Percentiles rank a stretch among this genome's conserved stretches.
These are phyloP conservation scores for Eurois occulta DNA, from an alignment of 2,888 invertebrate genomes.

Conservation along the genomic window DNA sequence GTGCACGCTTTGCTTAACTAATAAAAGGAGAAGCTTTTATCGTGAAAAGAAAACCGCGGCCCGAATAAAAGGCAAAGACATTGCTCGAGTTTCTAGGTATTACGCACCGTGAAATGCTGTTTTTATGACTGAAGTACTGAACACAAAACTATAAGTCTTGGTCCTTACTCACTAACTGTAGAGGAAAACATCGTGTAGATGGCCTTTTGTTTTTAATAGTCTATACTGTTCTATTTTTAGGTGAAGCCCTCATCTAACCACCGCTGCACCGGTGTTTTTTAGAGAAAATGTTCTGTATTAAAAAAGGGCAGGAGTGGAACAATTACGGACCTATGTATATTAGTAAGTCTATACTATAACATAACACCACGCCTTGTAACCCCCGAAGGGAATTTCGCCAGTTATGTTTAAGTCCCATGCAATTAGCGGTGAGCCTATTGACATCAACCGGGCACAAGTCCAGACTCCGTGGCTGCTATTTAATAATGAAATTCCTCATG, in stretches of 20 bases:
- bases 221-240: no score
- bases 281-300: neutral
- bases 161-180: neutral
- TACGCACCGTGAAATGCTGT: constrained; percentile 34
- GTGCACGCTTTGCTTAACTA: constrained; percentile 61
- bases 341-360: neutral
- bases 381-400: neutral
- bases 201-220: neutral
- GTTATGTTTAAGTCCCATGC: neutral
- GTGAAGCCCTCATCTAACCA: no score
- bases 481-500: no score
- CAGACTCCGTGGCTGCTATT: neutral
- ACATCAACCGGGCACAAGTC: no score
- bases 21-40: constrained; percentile 72
- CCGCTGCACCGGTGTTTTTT: neutral
- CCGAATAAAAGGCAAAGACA: constrained; percentile 67
- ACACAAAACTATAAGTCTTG: constrained; percentile 26
- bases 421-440: neutral
- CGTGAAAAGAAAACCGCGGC: constrained; percentile 64
- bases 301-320: neutral
- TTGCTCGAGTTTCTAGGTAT: constrained; percentile 63
- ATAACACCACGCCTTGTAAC: neutral
- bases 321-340: neutral
- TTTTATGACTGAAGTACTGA: constrained; percentile 29
- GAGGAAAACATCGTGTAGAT: neutral